Evolutionary conservation across 2,888 invertebrate genomes (phyloP).

Genomic region (Hypomecis punctinalis): DNA sequence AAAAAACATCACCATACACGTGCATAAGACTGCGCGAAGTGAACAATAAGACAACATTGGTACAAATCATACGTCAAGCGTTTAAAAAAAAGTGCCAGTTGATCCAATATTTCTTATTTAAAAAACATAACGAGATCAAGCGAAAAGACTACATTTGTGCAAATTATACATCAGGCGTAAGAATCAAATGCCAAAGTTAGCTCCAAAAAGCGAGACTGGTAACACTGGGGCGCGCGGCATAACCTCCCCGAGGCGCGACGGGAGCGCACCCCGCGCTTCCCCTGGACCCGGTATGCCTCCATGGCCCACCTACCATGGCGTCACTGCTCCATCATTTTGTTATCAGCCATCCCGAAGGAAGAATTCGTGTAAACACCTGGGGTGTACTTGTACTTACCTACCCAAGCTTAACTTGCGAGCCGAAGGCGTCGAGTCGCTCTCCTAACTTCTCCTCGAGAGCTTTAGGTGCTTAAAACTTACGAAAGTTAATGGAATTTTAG

Average conservation of each 20-base stretch:
- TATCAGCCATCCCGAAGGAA: conserved; percentile 64
- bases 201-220: too few relatives aligned
- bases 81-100: too few relatives aligned
- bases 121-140: too few relatives aligned
- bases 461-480: conserved; percentile 42
- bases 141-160: too few relatives aligned
- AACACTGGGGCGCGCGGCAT: conserved; percentile 50
- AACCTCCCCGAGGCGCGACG: conserved; percentile 41
- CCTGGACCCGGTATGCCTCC: conserved; percentile 48
- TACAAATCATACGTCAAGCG: too few relatives aligned
- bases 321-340: conserved; percentile 72
- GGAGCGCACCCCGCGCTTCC: conserved; percentile 53
- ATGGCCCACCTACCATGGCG: conserved; percentile 62
- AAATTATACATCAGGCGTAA: too few relatives aligned
- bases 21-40: too few relatives aligned
- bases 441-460: conserved; percentile 37
- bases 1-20: too few relatives aligned
- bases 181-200: too few relatives aligned
- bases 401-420: conserved; percentile 31
- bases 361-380: conserved; percentile 42
- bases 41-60: too few relatives aligned
- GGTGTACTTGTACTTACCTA: conserved; percentile 9
- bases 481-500: conserved; percentile 43
- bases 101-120: too few relatives aligned
- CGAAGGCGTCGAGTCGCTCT: conserved; percentile 23